Evolutionary conservation across 1,140 invertebrate genomes (phyloP), one percentile per base, ranked within the genome.

Genomic region (Chrysoperla carnea): DNA sequence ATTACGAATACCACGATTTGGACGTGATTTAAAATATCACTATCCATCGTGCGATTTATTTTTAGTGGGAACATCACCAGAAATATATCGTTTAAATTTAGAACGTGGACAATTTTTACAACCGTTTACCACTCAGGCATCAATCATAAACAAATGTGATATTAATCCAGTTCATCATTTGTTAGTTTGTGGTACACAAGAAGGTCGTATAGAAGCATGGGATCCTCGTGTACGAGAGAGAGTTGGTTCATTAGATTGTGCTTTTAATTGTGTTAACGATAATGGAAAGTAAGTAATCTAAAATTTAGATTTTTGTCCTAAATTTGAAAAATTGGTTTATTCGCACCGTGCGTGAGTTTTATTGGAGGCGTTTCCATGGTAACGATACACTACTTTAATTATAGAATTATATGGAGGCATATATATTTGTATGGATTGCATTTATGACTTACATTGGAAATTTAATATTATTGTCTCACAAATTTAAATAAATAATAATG

Each of bases 181-280:
- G 29, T 58, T 99, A 33, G 59, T 84, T 4, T 76, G 81, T 54
- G 95, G 94, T 6, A 93, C 87, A n/a, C 75, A 80, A 50, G 83
- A 92, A 60, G 94, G 94, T 1, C 78, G 75, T 56, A 74, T 99
- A 5, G 92, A 98, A 66, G 91, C 90, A 2, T 99, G 90, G 90
- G 95, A 99, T 69, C 86, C 90, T 29, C 66, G 92, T 44, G 69
- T 68, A 4, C 76, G 79, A 50, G 73, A 69, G 17, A 70, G 77
- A 58, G 84, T 84, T 48, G 84, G 78, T 27, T 70, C 73, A 28
- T 60, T 99, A 6, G 92, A 98, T 64, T 90, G 84, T 63, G 90
- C 81, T 8, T 66, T 90, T 36, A 76, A 78, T 54, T 75, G 70
- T 53, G 52, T 79, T 17, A 62, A 69, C 40, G 64, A 75, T 49